phyloP scores from a whole-genome alignment of 2,113 vertebrate species.

The Bufo bufo region DNA sequence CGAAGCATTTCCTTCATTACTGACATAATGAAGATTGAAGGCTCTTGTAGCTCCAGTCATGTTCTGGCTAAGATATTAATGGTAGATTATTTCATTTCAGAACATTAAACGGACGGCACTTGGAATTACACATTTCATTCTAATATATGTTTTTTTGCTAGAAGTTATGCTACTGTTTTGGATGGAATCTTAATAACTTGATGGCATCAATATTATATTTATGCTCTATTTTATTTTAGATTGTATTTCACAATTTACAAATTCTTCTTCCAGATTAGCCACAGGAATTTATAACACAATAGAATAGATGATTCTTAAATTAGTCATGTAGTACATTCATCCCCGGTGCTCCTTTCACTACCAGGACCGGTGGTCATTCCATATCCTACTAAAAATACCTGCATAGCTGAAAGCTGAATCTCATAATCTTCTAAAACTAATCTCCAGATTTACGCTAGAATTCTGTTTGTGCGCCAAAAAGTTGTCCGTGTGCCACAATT shows the following conservation, averaged over 20 bases:
- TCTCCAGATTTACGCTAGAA: no score
- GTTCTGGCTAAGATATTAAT: not conserved
- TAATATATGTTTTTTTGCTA: not conserved
- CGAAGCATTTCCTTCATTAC: not conserved
- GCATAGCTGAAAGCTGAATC: not conserved
- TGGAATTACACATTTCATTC: not conserved
- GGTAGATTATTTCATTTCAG: not conserved
- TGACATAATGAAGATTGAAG: not conserved
- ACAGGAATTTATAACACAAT: not conserved
- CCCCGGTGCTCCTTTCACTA: not conserved
- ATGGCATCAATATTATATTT: not conserved
- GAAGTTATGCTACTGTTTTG: not conserved
- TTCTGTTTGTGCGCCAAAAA: no score
- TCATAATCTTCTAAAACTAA: not conserved
- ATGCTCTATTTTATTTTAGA: not conserved
- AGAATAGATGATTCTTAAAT: not conserved
- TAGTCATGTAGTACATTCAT: not conserved
- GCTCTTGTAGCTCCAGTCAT: not conserved
- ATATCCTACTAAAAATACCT: not conserved
- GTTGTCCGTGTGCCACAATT: no score
- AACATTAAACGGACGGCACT: not conserved
- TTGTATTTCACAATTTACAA: not conserved
- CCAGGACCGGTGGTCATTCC: not conserved
- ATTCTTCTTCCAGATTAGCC: not conserved
- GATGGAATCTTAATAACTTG: not conserved